phyloP scores from a whole-genome alignment of 2,888 invertebrate genomes.

The Epinotia nisella region DNA sequence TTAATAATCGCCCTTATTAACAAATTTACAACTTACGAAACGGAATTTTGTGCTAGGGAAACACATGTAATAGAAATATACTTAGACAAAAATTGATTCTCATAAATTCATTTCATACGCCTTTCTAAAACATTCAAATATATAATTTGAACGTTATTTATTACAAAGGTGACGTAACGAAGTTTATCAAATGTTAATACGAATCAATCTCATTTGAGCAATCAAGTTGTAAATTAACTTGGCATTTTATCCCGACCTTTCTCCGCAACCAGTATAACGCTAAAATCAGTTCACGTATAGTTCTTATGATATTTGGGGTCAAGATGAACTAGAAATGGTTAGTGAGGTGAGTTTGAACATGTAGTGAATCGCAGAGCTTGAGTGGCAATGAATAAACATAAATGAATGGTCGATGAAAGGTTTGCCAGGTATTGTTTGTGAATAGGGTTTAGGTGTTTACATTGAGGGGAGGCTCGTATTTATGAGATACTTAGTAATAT shows the following conservation, averaged over 20 bases:
- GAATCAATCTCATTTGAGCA: conserved; percentile 15
- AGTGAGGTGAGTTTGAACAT: background rate
- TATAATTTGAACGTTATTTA: background rate
- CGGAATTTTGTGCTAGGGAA: too few species aligned
- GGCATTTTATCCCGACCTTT: background rate
- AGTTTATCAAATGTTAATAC: conserved; percentile 24
- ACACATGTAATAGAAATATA: background rate
- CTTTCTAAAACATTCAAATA: background rate
- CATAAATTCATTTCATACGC: background rate
- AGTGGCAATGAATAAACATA: conserved; percentile 39
- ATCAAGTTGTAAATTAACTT: conserved; percentile 23
- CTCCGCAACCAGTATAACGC: background rate
- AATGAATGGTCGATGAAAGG: conserved; percentile 32
- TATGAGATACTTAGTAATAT: background rate
- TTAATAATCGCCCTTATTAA: too few species aligned
- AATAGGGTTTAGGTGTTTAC: conserved; percentile 5
- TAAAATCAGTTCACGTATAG: background rate
- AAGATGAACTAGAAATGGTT: background rate
- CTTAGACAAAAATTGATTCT: background rate
- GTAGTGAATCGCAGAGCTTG: background rate
- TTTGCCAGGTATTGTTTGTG: conserved; percentile 24
- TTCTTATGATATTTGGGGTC: background rate
- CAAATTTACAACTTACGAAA: too few species aligned
- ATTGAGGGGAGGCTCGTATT: background rate
- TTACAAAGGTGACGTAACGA: background rate